Conservation (phyloP, 2,113 vertebrate genomes). For the Melanerpes aurifrons region DNA sequence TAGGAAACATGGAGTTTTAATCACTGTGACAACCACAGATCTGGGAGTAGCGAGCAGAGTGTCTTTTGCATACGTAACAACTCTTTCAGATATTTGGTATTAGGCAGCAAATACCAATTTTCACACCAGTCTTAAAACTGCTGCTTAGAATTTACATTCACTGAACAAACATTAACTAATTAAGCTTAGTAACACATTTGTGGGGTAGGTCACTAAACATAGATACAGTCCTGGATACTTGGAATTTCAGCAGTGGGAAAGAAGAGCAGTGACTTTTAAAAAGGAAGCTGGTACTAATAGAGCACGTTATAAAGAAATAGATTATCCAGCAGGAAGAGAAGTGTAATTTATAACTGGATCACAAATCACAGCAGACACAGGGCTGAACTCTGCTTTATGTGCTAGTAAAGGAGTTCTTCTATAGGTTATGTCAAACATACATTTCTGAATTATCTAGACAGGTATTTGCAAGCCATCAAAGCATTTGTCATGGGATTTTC, state of each 20-base stretch:
- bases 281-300: background rate
- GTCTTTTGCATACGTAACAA: constrained; percentile 41
- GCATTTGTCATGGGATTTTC: background rate
- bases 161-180: background rate
- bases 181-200: background rate
- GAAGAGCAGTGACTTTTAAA: background rate
- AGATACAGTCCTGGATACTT: background rate
- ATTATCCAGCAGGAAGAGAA: background rate
- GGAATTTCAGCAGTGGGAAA: background rate
- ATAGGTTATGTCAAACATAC: background rate
- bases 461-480: background rate
- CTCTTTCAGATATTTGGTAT: constrained; percentile 50
- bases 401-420: background rate
- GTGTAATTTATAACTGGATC: background rate
- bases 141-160: background rate
- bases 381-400: background rate
- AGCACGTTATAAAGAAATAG: background rate
- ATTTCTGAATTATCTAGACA: background rate
- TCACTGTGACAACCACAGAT: constrained; percentile 60
- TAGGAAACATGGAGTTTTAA: constrained; percentile 65
- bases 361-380: background rate
- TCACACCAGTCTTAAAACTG: background rate
- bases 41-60: constrained; percentile 46
- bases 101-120: constrained; percentile 21
- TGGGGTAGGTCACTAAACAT: background rate